Evolutionary conservation across 1,140 invertebrate genomes (phyloP).

Genomic region (Colletes latitarsis): DNA sequence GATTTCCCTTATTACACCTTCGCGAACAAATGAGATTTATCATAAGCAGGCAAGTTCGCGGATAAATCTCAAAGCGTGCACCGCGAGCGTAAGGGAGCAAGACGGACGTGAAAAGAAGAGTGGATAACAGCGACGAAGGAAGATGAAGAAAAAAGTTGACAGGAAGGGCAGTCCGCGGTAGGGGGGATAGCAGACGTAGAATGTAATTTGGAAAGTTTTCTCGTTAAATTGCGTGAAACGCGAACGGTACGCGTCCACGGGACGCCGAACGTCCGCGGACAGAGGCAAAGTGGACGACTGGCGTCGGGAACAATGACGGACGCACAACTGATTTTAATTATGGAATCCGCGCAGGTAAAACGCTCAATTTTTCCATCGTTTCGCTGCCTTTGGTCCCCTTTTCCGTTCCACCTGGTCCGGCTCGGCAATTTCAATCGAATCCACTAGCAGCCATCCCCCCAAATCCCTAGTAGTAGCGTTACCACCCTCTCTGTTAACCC

Average conservation of each 20-base stretch:
- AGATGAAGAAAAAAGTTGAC: neutral
- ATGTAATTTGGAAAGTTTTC: slow-evolving; percentile 79
- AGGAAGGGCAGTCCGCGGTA: neutral
- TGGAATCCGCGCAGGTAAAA: slow-evolving; percentile 64
- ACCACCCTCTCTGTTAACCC: slow-evolving; percentile 18
- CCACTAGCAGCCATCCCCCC: slow-evolving; percentile 20
- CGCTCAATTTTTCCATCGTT: slow-evolving; percentile 54
- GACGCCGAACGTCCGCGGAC: slow-evolving; percentile 39
- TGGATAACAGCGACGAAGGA: neutral
- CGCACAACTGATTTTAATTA: slow-evolving; percentile 72
- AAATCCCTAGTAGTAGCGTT: slow-evolving; percentile 27
- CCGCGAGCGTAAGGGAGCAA: neutral
- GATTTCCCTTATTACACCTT: slow-evolving; percentile 23
- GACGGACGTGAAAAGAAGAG: neutral
- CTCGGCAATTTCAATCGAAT: slow-evolving; percentile 44
- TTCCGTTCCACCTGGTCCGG: slow-evolving; percentile 15
- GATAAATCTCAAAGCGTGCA: neutral
- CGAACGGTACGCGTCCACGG: slow-evolving; percentile 43
- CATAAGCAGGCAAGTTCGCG: slow-evolving; percentile 5
- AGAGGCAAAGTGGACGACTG: slow-evolving; percentile 24
- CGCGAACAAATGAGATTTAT: slow-evolving; percentile 40
- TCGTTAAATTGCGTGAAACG: slow-evolving; percentile 75
- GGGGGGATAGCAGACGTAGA: slow-evolving; percentile 31
- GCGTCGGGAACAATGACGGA: slow-evolving; percentile 58
- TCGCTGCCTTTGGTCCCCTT: slow-evolving; percentile 12